Percentiles rank a stretch among this genome's conserved stretches.
Evolutionary conservation across 2,888 invertebrate genomes (phyloP).

Genomic region (Camponotus fellah): DNA sequence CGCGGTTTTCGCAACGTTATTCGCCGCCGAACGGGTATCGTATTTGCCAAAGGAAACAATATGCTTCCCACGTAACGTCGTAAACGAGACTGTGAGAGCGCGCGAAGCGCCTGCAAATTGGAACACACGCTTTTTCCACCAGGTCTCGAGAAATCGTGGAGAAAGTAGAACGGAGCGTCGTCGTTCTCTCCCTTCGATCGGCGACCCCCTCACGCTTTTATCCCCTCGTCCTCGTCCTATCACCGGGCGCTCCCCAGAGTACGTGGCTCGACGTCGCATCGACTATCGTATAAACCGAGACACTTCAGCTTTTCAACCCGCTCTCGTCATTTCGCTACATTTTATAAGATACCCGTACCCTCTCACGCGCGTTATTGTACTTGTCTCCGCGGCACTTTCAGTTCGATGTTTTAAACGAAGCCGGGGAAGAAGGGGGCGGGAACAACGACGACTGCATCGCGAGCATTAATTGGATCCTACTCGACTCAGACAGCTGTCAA

Average conservation of each 20-base stretch:
- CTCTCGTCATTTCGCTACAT: constrained; percentile 58
- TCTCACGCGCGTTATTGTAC: constrained; percentile 38
- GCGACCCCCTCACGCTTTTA: constrained; percentile 46
- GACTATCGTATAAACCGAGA: constrained; percentile 51
- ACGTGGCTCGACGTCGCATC: constrained; percentile 35
- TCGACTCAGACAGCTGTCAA: constrained; percentile 55
- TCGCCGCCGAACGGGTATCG: constrained; percentile 27
- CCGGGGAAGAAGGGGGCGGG: neutral
- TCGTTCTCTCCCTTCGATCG: constrained; percentile 62
- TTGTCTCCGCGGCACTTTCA: constrained; percentile 22
- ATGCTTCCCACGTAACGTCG: constrained; percentile 71
- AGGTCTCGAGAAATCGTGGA: constrained; percentile 54
- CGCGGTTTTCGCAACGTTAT: constrained; percentile 21
- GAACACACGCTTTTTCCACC: constrained; percentile 60
- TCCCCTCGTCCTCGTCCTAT: neutral
- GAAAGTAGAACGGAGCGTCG: constrained; percentile 44
- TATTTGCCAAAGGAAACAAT: constrained; percentile 51
- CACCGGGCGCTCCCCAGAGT: neutral
- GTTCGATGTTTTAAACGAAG: constrained; percentile 45
- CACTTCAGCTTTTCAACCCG: constrained; percentile 46
- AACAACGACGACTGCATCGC: constrained; percentile 46
- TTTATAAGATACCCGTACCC: constrained; percentile 20
- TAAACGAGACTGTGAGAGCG: constrained; percentile 68
- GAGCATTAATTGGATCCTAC: constrained; percentile 56
- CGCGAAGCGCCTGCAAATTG: constrained; percentile 67